phyloP scores from a whole-genome alignment of 2,797 vertebrate genomes.

The Pyrocephalus nanus region DNA sequence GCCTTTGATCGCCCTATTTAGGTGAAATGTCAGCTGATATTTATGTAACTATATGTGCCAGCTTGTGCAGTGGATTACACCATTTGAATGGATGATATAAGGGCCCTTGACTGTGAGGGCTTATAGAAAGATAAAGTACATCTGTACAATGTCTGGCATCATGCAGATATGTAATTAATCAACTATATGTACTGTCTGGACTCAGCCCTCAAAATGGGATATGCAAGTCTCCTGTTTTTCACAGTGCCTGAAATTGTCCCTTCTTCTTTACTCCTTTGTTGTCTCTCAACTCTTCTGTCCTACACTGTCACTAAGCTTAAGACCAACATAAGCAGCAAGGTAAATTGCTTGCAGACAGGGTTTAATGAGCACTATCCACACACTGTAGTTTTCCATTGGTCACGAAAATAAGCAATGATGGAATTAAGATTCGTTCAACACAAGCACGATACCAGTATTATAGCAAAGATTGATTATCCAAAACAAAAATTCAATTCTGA shows the following conservation, averaged over 20 bases:
- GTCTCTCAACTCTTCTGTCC: neutral
- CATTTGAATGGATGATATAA: neutral
- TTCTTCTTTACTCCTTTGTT: neutral
- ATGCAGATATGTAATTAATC: neutral
- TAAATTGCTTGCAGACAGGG: neutral
- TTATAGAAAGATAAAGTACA: neutral
- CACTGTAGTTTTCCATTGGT: neutral
- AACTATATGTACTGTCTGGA: neutral
- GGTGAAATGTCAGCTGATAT: neutral
- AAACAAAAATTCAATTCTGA: neutral
- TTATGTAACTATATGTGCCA: neutral
- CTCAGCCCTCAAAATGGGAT: neutral
- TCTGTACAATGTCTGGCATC: neutral
- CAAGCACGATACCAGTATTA: neutral
- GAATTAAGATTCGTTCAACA: neutral
- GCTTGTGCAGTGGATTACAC: neutral
- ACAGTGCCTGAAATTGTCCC: neutral
- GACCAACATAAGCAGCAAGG: neutral
- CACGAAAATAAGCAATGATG: neutral
- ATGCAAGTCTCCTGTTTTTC: neutral
- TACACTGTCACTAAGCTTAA: fast-evolving
- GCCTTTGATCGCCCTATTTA: neutral
- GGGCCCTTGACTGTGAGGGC: neutral
- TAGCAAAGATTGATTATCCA: neutral
- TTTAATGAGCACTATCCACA: neutral